phyloP scores from a whole-genome alignment of 1,140 invertebrate genomes.

The Steinernema khuongi region DNA sequence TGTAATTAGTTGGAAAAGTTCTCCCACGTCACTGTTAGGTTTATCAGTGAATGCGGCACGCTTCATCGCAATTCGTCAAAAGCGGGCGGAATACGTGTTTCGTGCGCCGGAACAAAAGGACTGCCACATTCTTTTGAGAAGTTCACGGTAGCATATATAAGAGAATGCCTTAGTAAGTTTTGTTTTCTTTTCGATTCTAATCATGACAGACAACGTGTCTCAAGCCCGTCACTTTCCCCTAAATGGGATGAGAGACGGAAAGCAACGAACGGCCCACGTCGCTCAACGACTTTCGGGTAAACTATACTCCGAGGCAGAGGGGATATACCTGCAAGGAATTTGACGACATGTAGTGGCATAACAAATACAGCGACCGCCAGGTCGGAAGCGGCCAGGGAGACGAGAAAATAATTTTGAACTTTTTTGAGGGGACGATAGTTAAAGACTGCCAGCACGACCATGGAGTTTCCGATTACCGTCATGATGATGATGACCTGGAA shows the following conservation, averaged over 20 bases:
- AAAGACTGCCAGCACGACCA: slow-evolving; percentile 91
- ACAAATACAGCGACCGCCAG: slow-evolving; percentile 90
- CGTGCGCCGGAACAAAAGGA: not conserved
- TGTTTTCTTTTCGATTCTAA: not conserved
- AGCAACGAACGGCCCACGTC: not conserved
- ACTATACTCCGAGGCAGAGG: not conserved
- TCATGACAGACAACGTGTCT: not conserved
- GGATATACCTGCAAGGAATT: slow-evolving; percentile 69
- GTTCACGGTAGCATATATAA: not conserved
- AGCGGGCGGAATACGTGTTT: not conserved
- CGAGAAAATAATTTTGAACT: slow-evolving; percentile 96
- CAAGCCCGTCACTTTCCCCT: not conserved
- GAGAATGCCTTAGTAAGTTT: not conserved
- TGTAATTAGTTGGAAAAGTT: too few relatives aligned
- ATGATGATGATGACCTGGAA: slow-evolving; percentile 53
- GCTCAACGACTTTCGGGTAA: not conserved
- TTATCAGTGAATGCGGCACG: not conserved
- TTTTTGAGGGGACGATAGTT: slow-evolving; percentile 90
- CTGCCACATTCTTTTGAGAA: not conserved
- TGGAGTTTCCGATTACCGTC: slow-evolving; percentile 86
- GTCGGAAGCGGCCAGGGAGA: slow-evolving; percentile 92
- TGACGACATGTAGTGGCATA: slow-evolving; percentile 89
- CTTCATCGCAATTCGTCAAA: not conserved
- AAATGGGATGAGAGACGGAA: not conserved
- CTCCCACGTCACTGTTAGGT: not conserved